phyloP scores from a whole-genome alignment of 1,140 invertebrate genomes.

The Drosophila murphyi region DNA sequence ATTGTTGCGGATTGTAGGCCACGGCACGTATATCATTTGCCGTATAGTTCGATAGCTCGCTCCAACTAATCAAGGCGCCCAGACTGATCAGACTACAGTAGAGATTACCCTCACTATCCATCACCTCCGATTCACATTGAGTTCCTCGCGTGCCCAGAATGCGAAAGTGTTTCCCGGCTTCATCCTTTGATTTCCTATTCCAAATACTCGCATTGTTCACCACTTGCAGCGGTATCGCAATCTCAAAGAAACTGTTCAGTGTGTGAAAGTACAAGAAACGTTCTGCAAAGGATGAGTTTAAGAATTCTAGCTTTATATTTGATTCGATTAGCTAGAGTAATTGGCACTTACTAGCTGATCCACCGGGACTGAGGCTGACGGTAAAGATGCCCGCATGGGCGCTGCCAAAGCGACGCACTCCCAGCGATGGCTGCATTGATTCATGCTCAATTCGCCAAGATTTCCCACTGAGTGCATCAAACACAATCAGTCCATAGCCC shows the following conservation, averaged over 20 bases:
- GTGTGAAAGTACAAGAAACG: slow-evolving; percentile 91
- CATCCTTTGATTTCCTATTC: slow-evolving; percentile 7
- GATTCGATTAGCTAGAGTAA: neutral
- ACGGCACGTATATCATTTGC: slow-evolving; percentile 72
- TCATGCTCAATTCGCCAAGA: slow-evolving; percentile 90
- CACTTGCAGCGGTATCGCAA: slow-evolving; percentile 87
- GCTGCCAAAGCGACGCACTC: slow-evolving; percentile 88
- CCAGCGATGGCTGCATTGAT: slow-evolving; percentile 88
- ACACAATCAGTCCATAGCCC: slow-evolving; percentile 89
- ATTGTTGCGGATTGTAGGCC: slow-evolving; percentile 84
- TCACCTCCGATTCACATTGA: slow-evolving; percentile 86
- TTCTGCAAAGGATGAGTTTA: slow-evolving; percentile 38
- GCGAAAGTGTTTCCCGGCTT: slow-evolving; percentile 35
- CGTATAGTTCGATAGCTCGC: slow-evolving; percentile 59
- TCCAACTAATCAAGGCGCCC: slow-evolving; percentile 62
- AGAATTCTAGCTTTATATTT: neutral
- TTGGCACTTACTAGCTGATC: slow-evolving; percentile 29
- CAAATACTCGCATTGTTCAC: slow-evolving; percentile 87
- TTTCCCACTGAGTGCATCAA: slow-evolving; percentile 86
- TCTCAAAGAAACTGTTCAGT: slow-evolving; percentile 89
- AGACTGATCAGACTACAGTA: slow-evolving; percentile 76
- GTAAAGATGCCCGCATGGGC: slow-evolving; percentile 88
- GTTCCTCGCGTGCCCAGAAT: slow-evolving; percentile 67
- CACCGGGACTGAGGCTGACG: slow-evolving; percentile 87
- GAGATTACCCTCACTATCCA: slow-evolving; percentile 86